Evolutionary conservation across 53 echinoderm and acorn worm genomes (phyloP), one percentile per base, ranked within the genome.

Genomic region (Astropecten irregularis): DNA sequence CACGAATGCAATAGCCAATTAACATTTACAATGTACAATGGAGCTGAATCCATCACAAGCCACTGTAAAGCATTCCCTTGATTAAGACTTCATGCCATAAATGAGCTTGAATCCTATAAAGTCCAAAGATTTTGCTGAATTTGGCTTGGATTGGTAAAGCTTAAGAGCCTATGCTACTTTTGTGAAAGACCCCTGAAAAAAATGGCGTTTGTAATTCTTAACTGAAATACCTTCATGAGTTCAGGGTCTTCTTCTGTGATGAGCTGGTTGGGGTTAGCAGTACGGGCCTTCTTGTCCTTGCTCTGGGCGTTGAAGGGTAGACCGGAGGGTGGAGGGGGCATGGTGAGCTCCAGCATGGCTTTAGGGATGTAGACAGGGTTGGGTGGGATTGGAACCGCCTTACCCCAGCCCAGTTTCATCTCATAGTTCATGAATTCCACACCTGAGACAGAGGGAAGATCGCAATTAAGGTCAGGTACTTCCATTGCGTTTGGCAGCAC

Each of bases 321-420:
- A n/a, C 99, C 99, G 4, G 99, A 99, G 6, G 92, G 99, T 21
- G 99, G 99, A 8, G 99, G 99, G 19, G 99, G 97, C 62, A 92
- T 84, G 22, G 99, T 92, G 3, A 99, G 85, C 31, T 99, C 94
- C 44, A 90, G 59, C 99, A 99, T 99, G 66, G 95, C 94, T n/a
- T 92, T 86, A n/a, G 94, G 94, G 49, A 95, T 99, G 82, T 92
- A 99, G 47, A 99, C 94, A 2, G 97, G 97, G 72, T 97, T 92
- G 73, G 99, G 99, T 3, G 99, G 94, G 72, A 95, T 90, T 27
- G 95, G 94, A 9, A 99, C 99, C 0, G 86, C 91, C 76, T 99
- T 99, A 23, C 99, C 99, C 99, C 94, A 99, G 22, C 99, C 97
- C 3, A 97, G 74, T 33, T 99, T 99, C 94, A 95, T 99, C 81